Evolutionary conservation across 2,113 vertebrate species (phyloP).

Genomic region (Sterrhoptilus dennistouni): DNA sequence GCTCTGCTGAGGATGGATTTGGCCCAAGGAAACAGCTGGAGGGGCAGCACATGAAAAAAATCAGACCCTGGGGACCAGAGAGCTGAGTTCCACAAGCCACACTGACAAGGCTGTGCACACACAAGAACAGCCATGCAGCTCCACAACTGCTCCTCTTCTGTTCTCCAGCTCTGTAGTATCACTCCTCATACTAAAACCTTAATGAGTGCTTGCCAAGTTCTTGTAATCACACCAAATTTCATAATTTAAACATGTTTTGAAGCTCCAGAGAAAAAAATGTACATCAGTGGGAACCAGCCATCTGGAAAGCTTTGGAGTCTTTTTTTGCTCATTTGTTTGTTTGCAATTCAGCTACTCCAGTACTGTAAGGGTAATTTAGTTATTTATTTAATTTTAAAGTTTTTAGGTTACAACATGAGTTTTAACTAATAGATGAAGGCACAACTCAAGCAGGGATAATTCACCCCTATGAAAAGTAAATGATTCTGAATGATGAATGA

Average conservation of each 20-base stretch:
- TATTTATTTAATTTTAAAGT: conserved; percentile 27
- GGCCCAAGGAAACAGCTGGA: neutral
- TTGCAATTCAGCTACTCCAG: conserved; percentile 35
- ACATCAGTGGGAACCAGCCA: conserved; percentile 59
- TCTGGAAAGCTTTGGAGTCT: conserved; percentile 54
- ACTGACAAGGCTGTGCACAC: accelerated
- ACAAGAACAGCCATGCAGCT: neutral
- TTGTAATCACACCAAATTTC: conserved; percentile 54
- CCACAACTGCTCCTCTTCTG: conserved; percentile 8
- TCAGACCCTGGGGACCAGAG: neutral
- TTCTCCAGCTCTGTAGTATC: conserved; percentile 2
- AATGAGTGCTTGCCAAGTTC: conserved; percentile 47
- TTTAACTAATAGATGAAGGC: neutral
- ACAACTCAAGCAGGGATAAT: neutral
- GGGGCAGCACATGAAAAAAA: no score
- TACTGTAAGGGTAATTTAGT: neutral
- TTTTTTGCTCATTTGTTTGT: conserved; percentile 64
- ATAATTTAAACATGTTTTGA: conserved; percentile 60
- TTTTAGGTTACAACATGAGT: neutral
- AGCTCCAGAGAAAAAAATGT: conserved; percentile 17
- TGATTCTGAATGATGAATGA: neutral
- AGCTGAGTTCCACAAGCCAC: neutral
- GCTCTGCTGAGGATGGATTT: neutral
- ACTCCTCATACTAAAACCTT: conserved; percentile 38
- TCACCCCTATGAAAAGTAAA: neutral